A percentile compares a stretch with the other conserved stretches of the same genome.
These are phyloP conservation scores for Drosophila arawakana DNA, from an alignment of 1,140 invertebrate species.

Conservation along the genomic window DNA sequence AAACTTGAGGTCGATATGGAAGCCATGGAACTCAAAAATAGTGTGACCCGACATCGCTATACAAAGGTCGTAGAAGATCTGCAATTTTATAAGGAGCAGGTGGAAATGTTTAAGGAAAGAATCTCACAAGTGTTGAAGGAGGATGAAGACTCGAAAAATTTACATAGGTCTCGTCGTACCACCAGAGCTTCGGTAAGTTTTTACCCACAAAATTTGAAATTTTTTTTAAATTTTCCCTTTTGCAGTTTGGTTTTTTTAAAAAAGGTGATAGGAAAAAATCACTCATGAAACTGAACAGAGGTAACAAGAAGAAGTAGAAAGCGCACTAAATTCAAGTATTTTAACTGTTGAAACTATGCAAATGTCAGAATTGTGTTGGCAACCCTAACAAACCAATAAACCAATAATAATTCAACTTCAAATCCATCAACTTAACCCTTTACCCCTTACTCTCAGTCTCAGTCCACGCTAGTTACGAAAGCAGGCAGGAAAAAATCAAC, in stretches of 20 bases:
- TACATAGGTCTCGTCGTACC: neutral
- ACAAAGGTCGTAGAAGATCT: slow-evolving; percentile 51
- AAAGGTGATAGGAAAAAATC: too few relatives aligned
- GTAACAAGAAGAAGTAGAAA: neutral
- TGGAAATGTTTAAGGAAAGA: slow-evolving; percentile 34
- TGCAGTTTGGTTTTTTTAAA: too few relatives aligned
- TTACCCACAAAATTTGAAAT: too few relatives aligned
- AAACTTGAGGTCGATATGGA: slow-evolving; percentile 42
- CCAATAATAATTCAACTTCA: neutral
- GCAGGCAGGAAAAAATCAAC: too few relatives aligned
- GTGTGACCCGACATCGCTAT: neutral
- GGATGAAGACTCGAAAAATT: neutral
- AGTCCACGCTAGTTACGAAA: neutral
- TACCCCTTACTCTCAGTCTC: too few relatives aligned
- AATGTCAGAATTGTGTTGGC: neutral
- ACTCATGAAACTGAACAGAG: neutral
- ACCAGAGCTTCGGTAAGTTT: neutral
- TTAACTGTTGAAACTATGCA: slow-evolving; percentile 3
- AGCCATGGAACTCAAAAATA: slow-evolving; percentile 36
- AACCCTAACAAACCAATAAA: slow-evolving; percentile 7
- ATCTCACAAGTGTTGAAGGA: slow-evolving; percentile 27
- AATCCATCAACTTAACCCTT: neutral
- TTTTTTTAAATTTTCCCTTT: too few relatives aligned
- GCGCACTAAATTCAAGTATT: neutral
- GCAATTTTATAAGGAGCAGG: slow-evolving; percentile 40